Evolutionary conservation across 2,113 vertebrate genomes (phyloP), one percentile per base, ranked within the genome.

Genomic region (Cyanoderma ruficeps): DNA sequence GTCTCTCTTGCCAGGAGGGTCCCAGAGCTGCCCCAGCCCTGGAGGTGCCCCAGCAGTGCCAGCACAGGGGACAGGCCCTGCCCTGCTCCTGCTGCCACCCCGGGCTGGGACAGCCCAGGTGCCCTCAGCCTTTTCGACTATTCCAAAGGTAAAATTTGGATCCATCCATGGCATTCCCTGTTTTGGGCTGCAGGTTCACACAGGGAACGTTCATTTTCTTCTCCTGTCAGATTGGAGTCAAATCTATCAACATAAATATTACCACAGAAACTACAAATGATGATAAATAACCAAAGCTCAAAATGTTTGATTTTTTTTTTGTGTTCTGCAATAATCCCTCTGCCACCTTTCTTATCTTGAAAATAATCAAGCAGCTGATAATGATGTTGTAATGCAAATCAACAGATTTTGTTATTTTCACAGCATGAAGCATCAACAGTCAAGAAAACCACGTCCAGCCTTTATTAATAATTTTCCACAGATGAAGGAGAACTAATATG

Each of bases 71-170:
- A 41, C 11, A 6, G 64, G 63, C 71, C 9, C 83, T 77, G 72
- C 33, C 83, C 72, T 87, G 72, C 46, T 31, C 37, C 83, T 69
- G 72, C 69, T 59, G 71, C 46, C 61, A 35, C 37, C 72, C 31
- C 61, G 20, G 52, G 71, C 61, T 86, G 71, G 4, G 27, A 53
- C 72, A 46, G 55, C 33, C 33, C 47, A 9, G n/a, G 2, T 7
- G 30, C 1, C 30, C 17, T 30, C 0, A 0, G 16, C 24, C 42
- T 71, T 25, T 15, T 35, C 31, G 42, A 47, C 64, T 22, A 19
- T 69, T 80, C 56, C 35, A 49, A 50, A 55, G 59, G 50, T 16
- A 50, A 82, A 84, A 49, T 50, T 33, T 23, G 46, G 42, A 42
- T 44, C 9, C 9, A 27, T 23, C 21, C 56, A 19, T 9, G 27